Percentiles rank a stretch among this genome's conserved stretches.
phyloP scores from a whole-genome alignment of 53 echinoderm and acorn worm genomes.

The Zoroaster sp. region DNA sequence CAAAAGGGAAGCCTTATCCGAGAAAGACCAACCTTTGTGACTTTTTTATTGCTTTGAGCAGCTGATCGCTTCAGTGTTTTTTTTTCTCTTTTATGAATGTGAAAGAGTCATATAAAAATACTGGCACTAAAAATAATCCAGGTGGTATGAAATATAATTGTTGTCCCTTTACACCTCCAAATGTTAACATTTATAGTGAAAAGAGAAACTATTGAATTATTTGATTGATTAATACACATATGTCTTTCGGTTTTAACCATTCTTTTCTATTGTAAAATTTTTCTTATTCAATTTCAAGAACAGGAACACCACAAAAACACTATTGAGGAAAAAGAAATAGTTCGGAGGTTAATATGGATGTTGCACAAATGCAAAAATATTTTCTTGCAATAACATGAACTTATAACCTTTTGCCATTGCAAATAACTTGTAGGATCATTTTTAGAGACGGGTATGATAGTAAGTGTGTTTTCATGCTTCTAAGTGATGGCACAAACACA shows the following conservation, averaged over 20 bases:
- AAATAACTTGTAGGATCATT: neutral
- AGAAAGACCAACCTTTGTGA: too few relatives aligned
- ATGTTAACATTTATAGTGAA: neutral
- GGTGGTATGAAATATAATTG: neutral
- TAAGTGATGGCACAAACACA: neutral
- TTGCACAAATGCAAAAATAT: neutral
- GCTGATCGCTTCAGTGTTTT: too few relatives aligned
- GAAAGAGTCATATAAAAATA: neutral
- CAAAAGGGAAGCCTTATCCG: too few relatives aligned
- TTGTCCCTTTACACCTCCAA: neutral
- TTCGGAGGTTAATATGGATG: neutral
- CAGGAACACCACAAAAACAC: neutral
- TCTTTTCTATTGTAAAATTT: too few relatives aligned
- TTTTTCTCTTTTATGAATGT: too few relatives aligned
- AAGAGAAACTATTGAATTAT: neutral
- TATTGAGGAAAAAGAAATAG: neutral
- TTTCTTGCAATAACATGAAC: neutral
- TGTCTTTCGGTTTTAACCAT: neutral
- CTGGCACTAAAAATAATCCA: neutral
- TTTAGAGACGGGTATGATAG: neutral
- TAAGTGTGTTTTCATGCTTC: neutral
- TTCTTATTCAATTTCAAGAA: neutral
- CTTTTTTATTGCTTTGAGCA: too few relatives aligned
- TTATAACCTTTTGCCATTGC: neutral
- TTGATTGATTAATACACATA: neutral